Conservation (phyloP, 2,113 vertebrate species). For the Tenrec ecaudatus region DNA sequence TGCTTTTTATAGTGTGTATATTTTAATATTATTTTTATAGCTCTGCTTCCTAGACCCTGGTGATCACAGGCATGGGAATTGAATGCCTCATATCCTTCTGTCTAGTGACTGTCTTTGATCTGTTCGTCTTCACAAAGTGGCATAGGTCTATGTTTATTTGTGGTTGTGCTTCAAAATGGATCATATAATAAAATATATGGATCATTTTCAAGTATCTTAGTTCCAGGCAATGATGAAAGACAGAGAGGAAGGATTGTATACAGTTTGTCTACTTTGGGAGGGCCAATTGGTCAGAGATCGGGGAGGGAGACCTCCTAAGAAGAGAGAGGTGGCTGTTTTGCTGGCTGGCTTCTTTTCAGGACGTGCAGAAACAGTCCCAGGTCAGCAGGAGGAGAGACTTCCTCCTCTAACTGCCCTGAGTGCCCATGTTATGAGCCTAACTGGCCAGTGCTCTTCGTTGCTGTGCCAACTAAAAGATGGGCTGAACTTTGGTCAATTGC, state of each 20-base stretch:
- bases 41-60: too few species aligned
- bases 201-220: not conserved
- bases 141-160: slow-evolving; percentile 16
- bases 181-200: not conserved
- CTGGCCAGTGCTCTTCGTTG: not conserved
- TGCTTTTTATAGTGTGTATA: not conserved
- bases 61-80: too few species aligned
- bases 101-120: not conserved
- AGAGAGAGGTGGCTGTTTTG: not conserved
- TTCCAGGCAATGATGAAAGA: not conserved
- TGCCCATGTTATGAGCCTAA: not conserved
- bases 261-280: not conserved
- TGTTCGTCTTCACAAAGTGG: not conserved
- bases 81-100: too few species aligned
- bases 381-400: not conserved
- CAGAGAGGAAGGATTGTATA: not conserved
- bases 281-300: not conserved
- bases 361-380: not conserved
- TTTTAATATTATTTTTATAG: too few species aligned
- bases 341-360: not conserved
- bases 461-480: not conserved
- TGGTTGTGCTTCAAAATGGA: not conserved
- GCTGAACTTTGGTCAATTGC: too few species aligned
- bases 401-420: not conserved
- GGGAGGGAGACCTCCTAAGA: not conserved